Percentiles rank a stretch among this genome's conserved stretches.
Conservation (phyloP, 2,888 invertebrate genomes). For the Drosophila helvetica region DNA sequence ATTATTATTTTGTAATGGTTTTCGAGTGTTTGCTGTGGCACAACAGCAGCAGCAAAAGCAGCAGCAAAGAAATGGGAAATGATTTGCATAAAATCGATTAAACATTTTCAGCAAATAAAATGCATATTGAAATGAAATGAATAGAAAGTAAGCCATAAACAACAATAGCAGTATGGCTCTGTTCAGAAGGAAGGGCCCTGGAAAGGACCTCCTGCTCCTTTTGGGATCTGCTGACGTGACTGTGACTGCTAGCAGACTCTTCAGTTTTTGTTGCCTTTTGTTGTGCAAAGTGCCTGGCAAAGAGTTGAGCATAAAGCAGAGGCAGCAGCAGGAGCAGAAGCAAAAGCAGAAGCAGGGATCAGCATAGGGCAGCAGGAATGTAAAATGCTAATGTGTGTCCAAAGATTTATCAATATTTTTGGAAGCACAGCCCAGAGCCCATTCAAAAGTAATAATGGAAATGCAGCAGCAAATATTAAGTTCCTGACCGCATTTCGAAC, state of each 20-base stretch:
- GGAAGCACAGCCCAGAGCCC: not conserved
- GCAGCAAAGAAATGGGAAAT: constrained; percentile 57
- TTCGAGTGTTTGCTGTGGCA: constrained; percentile 65
- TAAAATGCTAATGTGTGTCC: constrained; percentile 17
- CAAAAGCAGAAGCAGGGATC: constrained; percentile 1
- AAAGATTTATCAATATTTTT: constrained; percentile 40
- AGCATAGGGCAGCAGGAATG: not conserved
- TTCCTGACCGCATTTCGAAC: not conserved
- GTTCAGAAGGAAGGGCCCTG: constrained; percentile 18
- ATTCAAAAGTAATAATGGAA: constrained; percentile 26
- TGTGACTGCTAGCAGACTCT: not conserved
- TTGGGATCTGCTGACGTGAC: not conserved
- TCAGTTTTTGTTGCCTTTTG: constrained; percentile 15
- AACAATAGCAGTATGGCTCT: constrained; percentile 25
- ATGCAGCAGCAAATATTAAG: constrained; percentile 8
- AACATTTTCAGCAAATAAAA: constrained; percentile 68
- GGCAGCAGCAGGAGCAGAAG: constrained; percentile 10
- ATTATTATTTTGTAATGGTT: constrained; percentile 79
- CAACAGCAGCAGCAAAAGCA: not conserved
- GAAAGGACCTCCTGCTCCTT: not conserved
- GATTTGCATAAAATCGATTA: constrained; percentile 79
- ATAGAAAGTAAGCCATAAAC: constrained; percentile 38
- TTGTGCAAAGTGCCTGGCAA: constrained; percentile 23
- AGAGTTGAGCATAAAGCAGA: constrained; percentile 2
- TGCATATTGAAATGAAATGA: constrained; percentile 64